Percentiles rank a stretch among this genome's conserved stretches.
Evolutionary conservation across 2,888 invertebrate genomes (phyloP).

Genomic region (Nomada lathburiana): DNA sequence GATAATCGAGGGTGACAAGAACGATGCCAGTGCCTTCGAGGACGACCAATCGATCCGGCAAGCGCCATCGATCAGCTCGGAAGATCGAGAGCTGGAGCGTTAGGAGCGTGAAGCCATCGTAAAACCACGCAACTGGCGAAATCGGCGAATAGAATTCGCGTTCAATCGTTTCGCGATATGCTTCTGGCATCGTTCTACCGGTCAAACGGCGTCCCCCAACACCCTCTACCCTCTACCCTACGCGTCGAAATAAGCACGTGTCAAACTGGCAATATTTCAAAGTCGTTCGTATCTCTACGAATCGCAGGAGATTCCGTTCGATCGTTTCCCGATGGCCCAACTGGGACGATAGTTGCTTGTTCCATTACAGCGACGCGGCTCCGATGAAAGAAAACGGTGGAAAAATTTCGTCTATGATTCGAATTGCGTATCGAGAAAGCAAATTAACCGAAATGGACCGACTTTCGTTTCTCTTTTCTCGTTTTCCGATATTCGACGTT

Average conservation of each 20-base stretch:
- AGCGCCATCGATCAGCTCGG: no score
- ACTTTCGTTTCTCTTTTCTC: no score
- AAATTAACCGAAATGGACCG: no score
- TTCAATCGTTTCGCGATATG: not conserved
- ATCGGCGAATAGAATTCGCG: not conserved
- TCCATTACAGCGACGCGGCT: no score
- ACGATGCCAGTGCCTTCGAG: slow-evolving; percentile 15
- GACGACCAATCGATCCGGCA: not conserved
- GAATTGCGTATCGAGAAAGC: no score
- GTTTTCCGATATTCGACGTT: no score
- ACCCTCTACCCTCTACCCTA: not conserved
- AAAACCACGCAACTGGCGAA: not conserved
- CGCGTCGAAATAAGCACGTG: not conserved
- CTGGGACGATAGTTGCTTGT: no score
- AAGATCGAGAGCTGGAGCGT: no score
- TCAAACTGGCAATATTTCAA: slow-evolving; percentile 16
- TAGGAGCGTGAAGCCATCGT: not conserved
- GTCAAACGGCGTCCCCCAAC: not conserved
- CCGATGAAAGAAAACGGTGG: not conserved
- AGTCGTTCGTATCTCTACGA: slow-evolving; percentile 1
- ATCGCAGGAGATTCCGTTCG: not conserved
- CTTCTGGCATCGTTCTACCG: slow-evolving; percentile 30
- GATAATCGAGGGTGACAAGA: slow-evolving; percentile 48
- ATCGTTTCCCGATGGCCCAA: not conserved
- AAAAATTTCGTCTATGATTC: not conserved